A percentile compares a stretch with the other conserved stretches of the same genome.
phyloP scores from a whole-genome alignment of 2,888 invertebrate genomes.

The Oscheius myriophilus region DNA sequence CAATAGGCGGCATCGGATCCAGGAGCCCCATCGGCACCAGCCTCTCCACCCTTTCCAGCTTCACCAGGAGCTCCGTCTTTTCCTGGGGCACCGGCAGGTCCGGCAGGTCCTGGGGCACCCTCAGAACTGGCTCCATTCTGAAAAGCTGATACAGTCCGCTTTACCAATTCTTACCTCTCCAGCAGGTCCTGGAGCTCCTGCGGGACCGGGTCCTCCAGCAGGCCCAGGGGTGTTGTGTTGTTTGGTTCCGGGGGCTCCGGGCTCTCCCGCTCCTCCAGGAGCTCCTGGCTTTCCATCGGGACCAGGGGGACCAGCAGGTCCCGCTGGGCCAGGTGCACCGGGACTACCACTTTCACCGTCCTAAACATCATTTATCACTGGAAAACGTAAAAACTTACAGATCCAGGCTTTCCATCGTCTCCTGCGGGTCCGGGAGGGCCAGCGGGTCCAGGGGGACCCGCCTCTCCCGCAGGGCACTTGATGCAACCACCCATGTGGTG shows the following conservation, averaged over 20 bases:
- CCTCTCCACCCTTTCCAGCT: conserved; percentile 3
- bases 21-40: background rate
- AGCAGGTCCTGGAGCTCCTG: conserved; percentile 15
- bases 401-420: conserved; percentile 5
- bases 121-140: background rate
- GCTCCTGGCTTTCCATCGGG: background rate
- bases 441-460: conserved; percentile 17
- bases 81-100: background rate
- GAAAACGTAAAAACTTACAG: too few relatives aligned
- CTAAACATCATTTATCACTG: background rate
- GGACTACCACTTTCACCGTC: background rate
- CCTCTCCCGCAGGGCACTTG: conserved; percentile 25
- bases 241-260: conserved; percentile 19
- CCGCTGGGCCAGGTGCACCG: conserved; percentile 21
- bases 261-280: conserved; percentile 12
- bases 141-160: too few relatives aligned
- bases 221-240: conserved; percentile 12
- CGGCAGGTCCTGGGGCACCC: conserved; percentile 7
- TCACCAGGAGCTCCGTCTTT: conserved; percentile 16
- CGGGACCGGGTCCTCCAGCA: conserved; percentile 16
- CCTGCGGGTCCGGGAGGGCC: conserved; percentile 16
- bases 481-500: conserved; percentile 22
- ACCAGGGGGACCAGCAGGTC: conserved; percentile 5
- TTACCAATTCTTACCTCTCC: conserved; percentile 3
- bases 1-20: conserved; percentile 2